Conservation (phyloP, 2,888 invertebrate genomes). For the Hemithea aestivaria region DNA sequence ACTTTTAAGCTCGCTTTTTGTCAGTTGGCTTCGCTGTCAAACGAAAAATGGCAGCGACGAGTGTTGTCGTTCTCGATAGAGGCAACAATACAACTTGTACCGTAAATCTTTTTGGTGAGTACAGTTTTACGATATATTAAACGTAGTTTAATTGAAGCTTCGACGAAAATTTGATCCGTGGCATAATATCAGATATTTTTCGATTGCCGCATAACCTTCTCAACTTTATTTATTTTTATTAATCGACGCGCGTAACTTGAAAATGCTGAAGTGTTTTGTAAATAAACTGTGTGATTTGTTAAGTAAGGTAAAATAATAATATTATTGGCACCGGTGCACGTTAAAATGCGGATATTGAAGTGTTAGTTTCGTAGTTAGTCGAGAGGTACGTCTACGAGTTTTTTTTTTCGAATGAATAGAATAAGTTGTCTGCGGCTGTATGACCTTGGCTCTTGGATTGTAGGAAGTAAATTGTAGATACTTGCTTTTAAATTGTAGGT, state of each 20-base stretch:
- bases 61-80: slow-evolving; percentile 96
- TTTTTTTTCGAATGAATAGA: slow-evolving; percentile 67
- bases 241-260: slow-evolving; percentile 66
- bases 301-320: slow-evolving; percentile 5
- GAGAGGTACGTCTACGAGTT: slow-evolving; percentile 53
- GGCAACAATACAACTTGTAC: slow-evolving; percentile 98
- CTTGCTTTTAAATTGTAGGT: slow-evolving; percentile 77
- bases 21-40: slow-evolving; percentile 74
- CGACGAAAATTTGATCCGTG: slow-evolving; percentile 2
- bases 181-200: slow-evolving; percentile 12
- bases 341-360: slow-evolving; percentile 20
- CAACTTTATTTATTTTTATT: slow-evolving; percentile 57
- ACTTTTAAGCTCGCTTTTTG: slow-evolving; percentile 37
- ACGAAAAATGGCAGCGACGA: slow-evolving; percentile 89
- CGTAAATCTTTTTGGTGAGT: slow-evolving; percentile 96
- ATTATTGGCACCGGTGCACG: slow-evolving; percentile 11
- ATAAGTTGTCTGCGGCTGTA: slow-evolving; percentile 68
- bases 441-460: slow-evolving; percentile 78
- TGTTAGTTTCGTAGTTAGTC: slow-evolving; percentile 39
- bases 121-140: slow-evolving; percentile 7
- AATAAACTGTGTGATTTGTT: slow-evolving; percentile 10
- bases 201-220: slow-evolving; percentile 52
- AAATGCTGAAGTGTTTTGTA: slow-evolving; percentile 34
- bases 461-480: slow-evolving; percentile 78
- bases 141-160: background rate